Evolutionary conservation across 1,140 invertebrate species (phyloP), one percentile per base, ranked within the genome.

Genomic region (Leptinotarsa texana): DNA sequence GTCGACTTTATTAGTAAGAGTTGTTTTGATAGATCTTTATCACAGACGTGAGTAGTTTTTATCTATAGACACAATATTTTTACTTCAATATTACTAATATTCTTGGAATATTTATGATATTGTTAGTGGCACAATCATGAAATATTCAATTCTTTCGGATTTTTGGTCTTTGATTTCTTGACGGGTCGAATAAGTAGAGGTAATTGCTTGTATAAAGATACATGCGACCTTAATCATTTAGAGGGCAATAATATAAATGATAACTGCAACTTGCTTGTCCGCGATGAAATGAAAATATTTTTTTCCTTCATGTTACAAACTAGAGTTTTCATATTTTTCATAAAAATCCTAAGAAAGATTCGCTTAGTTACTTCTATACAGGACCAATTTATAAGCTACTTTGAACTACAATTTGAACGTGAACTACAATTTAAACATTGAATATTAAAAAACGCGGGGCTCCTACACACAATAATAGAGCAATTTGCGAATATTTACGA

Each of bases 21-120:
- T 57, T 57, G 51, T 57, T 57, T 57, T 57, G 51, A 57, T 57
- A 57, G 51, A 57, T 57, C 1, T 57, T 57, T n/a, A 57, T 57
- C 51, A n/a, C 51, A 17, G n/a, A 57, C 15, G 15, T 57, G 51
- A 57, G 51, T 57, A 13, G 51, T 57, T 57, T 57, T n/a, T 57
- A 57, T 57, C 15, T 17, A 57, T 5, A 15, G 13, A 57, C 51
- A n/a, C 13, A 57, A 57, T 57, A 57, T 17, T 13, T n/a, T 57
- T n/a, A 57, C n/a, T 57, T 15, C 15, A 57, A 57, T 17, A 57
- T 13, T 57, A 57, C 51, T 57, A 57, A 57, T 57, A 15, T 4
- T 1, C 51, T 33, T 6, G 33, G 1, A 8, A 8, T 33, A 33
- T 33, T 33, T 11, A 33, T 33, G 33, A 33, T 8, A 33, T 33